Evolutionary conservation across 35 echinoderm and acorn worm genomes (phyloP).

Genomic region (Heliocidaris tuberculata): DNA sequence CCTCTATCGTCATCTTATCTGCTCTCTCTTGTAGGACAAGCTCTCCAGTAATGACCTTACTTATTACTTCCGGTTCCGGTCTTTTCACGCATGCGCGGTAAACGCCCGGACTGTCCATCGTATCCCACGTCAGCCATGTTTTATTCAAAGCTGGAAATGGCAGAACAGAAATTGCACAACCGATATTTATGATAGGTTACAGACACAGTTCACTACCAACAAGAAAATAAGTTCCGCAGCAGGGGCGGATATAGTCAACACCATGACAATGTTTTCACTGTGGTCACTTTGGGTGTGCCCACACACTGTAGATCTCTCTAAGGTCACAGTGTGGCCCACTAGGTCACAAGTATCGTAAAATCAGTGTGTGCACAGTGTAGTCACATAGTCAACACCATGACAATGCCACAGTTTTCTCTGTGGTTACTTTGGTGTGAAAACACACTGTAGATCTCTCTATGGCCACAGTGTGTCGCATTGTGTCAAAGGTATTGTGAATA

Average conservation of each 20-base stretch:
- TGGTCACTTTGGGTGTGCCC: background rate
- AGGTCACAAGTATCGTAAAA: too few species aligned
- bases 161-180: background rate
- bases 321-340: background rate
- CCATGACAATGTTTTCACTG: background rate
- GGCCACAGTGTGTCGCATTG: too few species aligned
- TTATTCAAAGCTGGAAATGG: slow-evolving; percentile 61
- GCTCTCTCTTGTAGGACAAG: slow-evolving; percentile 35
- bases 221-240: background rate
- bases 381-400: too few species aligned
- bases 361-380: too few species aligned
- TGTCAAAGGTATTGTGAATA: too few species aligned
- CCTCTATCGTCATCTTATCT: slow-evolving; percentile 51
- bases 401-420: too few species aligned
- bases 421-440: too few species aligned
- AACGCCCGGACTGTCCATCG: slow-evolving; percentile 65
- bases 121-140: slow-evolving; percentile 70
- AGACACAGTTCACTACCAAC: background rate
- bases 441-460: too few species aligned
- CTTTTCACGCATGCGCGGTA: slow-evolving; percentile 79
- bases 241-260: background rate
- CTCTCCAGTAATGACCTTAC: slow-evolving; percentile 51
- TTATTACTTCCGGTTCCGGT: slow-evolving; percentile 48
- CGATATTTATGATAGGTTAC: background rate
- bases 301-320: background rate